Conservation (phyloP, 2,113 vertebrate species). For the Lonchura striata region DNA sequence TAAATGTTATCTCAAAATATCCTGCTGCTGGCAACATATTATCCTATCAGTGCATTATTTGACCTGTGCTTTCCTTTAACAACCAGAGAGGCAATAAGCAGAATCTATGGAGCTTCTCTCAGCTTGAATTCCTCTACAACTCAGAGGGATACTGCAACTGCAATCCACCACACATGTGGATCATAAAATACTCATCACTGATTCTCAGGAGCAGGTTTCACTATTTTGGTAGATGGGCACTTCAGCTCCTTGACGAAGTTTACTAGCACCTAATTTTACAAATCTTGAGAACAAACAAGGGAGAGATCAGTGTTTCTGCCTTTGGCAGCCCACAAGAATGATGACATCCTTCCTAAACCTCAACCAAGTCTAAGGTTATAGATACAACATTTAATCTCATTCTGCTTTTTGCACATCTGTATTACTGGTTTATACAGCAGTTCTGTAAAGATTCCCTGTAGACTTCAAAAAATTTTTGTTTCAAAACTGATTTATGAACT, state of each 20-base stretch:
- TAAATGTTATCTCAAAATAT: neutral
- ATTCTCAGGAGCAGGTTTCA: constrained; percentile 5
- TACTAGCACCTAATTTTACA: neutral
- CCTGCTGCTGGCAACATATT: neutral
- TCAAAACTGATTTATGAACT: constrained; percentile 41
- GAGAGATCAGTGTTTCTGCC: neutral
- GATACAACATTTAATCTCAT: neutral
- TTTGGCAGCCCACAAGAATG: neutral
- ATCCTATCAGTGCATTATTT: neutral
- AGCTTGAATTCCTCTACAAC: neutral
- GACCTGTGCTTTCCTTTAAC: constrained; percentile 11
- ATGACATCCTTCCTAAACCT: neutral
- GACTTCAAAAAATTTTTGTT: constrained; percentile 43
- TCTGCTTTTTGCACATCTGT: neutral
- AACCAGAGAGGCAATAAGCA: neutral
- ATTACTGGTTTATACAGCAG: neutral
- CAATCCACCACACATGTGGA: neutral
- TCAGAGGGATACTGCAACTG: neutral
- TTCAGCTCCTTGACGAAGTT: neutral
- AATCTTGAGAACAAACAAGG: neutral
- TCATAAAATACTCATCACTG: neutral
- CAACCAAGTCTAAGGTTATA: neutral
- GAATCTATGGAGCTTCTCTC: neutral
- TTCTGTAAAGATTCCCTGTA: constrained; percentile 9
- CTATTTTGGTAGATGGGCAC: neutral